Conservation (phyloP, 2,113 vertebrate species). For the Mesocricetus auratus region DNA sequence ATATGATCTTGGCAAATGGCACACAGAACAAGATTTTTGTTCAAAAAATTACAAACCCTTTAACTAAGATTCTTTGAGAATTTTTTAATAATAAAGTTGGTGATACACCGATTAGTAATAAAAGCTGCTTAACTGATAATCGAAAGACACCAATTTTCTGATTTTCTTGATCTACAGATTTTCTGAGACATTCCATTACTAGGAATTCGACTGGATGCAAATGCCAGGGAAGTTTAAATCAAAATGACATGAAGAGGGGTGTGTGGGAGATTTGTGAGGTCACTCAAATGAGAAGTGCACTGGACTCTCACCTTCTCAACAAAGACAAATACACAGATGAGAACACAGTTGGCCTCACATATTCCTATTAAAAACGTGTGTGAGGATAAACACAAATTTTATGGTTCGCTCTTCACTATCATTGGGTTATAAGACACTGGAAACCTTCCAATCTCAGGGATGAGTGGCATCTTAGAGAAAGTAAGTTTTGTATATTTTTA, state of each 20-base stretch:
- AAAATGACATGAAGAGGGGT: background rate
- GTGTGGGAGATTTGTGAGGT: background rate
- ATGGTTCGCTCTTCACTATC: background rate
- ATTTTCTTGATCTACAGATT: constrained; percentile 11
- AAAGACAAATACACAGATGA: background rate
- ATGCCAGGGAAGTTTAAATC: background rate
- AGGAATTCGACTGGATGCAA: background rate
- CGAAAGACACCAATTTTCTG: constrained; percentile 1
- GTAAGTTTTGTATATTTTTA: background rate
- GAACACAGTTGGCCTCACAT: background rate
- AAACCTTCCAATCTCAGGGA: background rate
- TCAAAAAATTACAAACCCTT: background rate
- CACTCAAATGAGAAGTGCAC: background rate
- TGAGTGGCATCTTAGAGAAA: background rate
- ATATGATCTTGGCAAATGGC: background rate
- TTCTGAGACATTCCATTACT: constrained; percentile 25
- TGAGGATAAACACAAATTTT: constrained; percentile 31
- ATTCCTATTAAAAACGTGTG: background rate
- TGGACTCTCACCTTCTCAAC: background rate
- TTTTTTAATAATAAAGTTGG: constrained; percentile 12
- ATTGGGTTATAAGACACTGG: background rate
- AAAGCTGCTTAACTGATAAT: constrained; percentile 20
- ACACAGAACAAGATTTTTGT: background rate
- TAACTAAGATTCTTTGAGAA: constrained; percentile 42
- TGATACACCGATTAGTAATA: background rate